Evolutionary conservation across 2,113 vertebrate species (phyloP), one percentile per base, ranked within the genome.

Genomic region (Conger conger): DNA sequence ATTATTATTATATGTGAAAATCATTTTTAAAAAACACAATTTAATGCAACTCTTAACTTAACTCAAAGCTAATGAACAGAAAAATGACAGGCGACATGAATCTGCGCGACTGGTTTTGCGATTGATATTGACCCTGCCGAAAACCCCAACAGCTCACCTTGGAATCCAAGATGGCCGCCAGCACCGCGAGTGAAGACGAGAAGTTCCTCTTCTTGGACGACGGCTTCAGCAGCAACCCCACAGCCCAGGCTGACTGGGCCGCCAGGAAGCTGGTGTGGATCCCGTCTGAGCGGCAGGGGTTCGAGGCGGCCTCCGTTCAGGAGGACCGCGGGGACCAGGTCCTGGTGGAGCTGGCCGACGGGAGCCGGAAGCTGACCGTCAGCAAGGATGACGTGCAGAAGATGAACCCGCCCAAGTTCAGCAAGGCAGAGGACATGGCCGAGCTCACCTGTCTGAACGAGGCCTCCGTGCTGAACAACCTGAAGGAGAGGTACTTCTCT

Each of bases 341-440:
- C 82, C 36, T 95, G 42, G 96, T 97, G 90, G 97, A 98, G 94
- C 93, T 99, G 88, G 89, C 95, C 83, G 96, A 97, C 89, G 99
- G 98, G 0, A 96, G 97, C 60, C 97, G 97, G 93, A 99, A 98
- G 91, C 77, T 89, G 50, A 96, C 95, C 0, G 89, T 99, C 23
- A 95, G 93, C 94, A 99, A 99, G 89, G 97, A 99, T 84, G 98
- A 99, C 88, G 94, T 99, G 94, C 98, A 99, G 95, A 99, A 97
- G 94, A 99, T 99, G 98, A 99, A 99, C 92, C 98, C 98, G 0
- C 98, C 97, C 1, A 99, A 99, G 90, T 99, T 99, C 94, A 99
- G 96, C 91, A 99, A 99, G 88, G 97, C 97, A 91, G 98, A 99
- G 88, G 98, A 99, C 93, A 99, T 99, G 98, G 98, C 98, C 0